Base-by-base conservation (phyloP, 2,797 vertebrate species). In the Oreochromis grahami region DNA sequence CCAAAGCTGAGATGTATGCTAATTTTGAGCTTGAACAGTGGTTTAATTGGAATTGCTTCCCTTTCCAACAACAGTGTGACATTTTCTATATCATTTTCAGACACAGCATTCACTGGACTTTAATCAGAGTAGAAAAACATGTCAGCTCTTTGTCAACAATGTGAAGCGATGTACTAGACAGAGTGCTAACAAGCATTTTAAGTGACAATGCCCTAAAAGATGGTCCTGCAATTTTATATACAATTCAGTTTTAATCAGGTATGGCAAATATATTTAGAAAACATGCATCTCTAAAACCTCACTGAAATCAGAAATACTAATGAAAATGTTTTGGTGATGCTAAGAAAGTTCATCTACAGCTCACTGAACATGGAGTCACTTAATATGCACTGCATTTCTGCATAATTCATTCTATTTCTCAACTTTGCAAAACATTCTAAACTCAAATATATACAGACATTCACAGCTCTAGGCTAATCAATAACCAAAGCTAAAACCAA, bases 231-330 rank as follows among this genome's bases (percentile, higher is more conserved):
- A 26, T 72, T 45, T 48, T 12, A 45, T 48, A 68, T 68, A 48
- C 24, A 48, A 48, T 29, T 45, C 0, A 45, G 3, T 45, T 48
- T 48, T 48, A 72, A 29, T 72, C 0, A 29, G 14, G 24, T 70
- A 17, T 0, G 1, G 2, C n/a, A 24, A 43, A 24, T 70, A 10
- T 43, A 15, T 43, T 43, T 60, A 60, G 0, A 26, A 70, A 9
- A 43, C 13, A 7, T 3, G 9, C 24, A 10, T 45, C 24, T 45
- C 68, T 5, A 48, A 72, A 0, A 48, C 15, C 6, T 29, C 41
- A 19, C 2, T 29, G 41, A 12, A 48, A 17, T 48, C 24, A 48
- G 15, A 29, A 26, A 45, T 70, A 17, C 38, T 45, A 72, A 12
- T 48, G 41, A 48, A 29, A 72, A 17, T 19, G 24, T 48, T 72